Percentiles rank a stretch among this genome's conserved stretches.
Evolutionary conservation across 2,113 vertebrate species (phyloP).

Genomic region (Gobio gobio): DNA sequence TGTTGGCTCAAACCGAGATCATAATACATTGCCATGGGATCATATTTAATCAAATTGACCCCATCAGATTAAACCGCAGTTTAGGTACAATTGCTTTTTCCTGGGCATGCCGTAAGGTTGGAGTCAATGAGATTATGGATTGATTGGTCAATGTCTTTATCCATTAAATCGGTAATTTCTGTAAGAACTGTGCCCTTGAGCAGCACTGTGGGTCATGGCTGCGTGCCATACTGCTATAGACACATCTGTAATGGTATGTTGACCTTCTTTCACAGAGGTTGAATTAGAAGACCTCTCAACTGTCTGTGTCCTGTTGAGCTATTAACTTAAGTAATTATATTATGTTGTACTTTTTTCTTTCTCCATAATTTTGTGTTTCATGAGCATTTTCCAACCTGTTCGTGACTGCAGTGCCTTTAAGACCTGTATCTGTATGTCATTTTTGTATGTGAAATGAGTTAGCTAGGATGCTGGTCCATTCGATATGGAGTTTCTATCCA

Average conservation of each 20-base stretch:
- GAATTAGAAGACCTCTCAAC: not conserved
- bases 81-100: slow-evolving; percentile 22
- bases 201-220: not conserved
- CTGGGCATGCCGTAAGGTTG: not conserved
- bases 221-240: slow-evolving; percentile 2
- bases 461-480: not conserved
- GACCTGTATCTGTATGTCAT: not conserved
- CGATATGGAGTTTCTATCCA: not conserved
- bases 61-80: slow-evolving; percentile 24
- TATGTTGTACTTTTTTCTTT: not conserved
- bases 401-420: too few relatives aligned
- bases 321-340: too few relatives aligned
- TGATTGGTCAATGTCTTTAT: slow-evolving; percentile 40
- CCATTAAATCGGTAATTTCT: slow-evolving; percentile 15
- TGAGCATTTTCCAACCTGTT: not conserved
- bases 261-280: not conserved
- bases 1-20: slow-evolving; percentile 7
- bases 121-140: slow-evolving; percentile 44
- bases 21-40: slow-evolving; percentile 32
- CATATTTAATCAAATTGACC: slow-evolving; percentile 34
- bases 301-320: not conserved
- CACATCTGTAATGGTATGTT: slow-evolving; percentile 11
- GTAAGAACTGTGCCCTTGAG: slow-evolving; percentile 46
- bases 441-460: not conserved
- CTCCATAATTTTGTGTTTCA: not conserved